These are phyloP conservation scores for Propithecus coquereli DNA, from an alignment of 2,113 vertebrate genomes.

Conservation along the genomic window DNA sequence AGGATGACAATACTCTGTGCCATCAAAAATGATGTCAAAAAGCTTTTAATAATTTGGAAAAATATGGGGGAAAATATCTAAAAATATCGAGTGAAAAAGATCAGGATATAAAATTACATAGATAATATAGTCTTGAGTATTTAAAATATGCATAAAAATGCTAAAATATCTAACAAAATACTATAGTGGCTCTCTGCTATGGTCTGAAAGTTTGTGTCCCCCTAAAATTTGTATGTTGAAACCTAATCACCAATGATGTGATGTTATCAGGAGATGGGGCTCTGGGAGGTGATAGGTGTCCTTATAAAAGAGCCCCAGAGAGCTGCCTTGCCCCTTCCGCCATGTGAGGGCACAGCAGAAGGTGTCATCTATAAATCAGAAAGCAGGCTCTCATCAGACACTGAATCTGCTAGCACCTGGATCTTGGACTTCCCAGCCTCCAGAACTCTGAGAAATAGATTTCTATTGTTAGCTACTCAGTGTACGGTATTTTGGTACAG, in stretches of 20 bases:
- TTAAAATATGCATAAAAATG: not conserved
- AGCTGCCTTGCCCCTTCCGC: not conserved
- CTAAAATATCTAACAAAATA: not conserved
- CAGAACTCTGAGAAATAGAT: not conserved
- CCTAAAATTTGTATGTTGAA: not conserved
- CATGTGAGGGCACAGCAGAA: not conserved
- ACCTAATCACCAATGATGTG: not conserved
- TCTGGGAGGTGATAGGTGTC: not conserved
- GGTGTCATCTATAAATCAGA: not conserved
- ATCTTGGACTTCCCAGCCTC: not conserved
- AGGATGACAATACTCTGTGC: not conserved
- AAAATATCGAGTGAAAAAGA: not conserved
- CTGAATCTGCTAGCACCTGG: not conserved
- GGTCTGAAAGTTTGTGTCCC: not conserved
- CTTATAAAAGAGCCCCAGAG: not conserved
- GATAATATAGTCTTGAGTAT: not conserved
- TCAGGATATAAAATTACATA: not conserved
- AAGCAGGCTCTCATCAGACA: not conserved
- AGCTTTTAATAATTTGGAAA: not conserved
- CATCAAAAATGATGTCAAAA: not conserved
- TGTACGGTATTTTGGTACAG: not conserved
- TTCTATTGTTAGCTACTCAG: not conserved
- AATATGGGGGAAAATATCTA: not conserved
- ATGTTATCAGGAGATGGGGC: not conserved
- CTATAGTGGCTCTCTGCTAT: not conserved